Evolutionary conservation across 1,140 invertebrate species (phyloP), one percentile per base, ranked within the genome.

Genomic region (Drosophila obscura): DNA sequence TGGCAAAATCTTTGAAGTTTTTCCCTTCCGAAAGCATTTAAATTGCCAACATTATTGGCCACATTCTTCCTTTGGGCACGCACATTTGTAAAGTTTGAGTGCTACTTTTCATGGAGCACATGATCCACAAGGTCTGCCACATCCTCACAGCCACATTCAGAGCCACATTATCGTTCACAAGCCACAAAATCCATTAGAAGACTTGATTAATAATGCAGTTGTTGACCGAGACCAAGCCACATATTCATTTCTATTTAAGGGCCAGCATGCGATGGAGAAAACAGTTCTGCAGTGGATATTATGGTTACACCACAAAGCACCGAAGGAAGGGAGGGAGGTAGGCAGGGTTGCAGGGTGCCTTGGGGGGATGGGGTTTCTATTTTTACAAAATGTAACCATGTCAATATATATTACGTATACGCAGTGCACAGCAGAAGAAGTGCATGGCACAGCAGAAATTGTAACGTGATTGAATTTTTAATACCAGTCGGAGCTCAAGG

Each of bases 161-260:
- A 49, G 52, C 52, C 41, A 50, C 64, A 74, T 65, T 46, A 66
- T 64, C 53, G 61, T 68, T 66, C 55, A 59, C 73, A 51, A 76
- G 73, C 73, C 73, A 67, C 63, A 68, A 67, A 76, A 56, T 28
- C 73, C 73, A 76, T 76, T 76, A 76, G 57, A 62, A 76, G 45
- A 57, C 73, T 48, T 68, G 31, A 76, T 76, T 69, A 77, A 77
- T 77, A 77, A 77, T 76, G 73, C 73, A 76, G 57, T 51, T 56
- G 63, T 56, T 56, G 63, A 61, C 73, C 56, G 13, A 39, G 64
- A 62, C 63, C 57, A 61, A 44, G 73, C 64, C 57, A 71, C 65
- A 69, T 50, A 69, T 69, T 69, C 45, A 39, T 35, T 68, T 76
- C 52, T 66, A 76, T 56, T 56, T 35, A 53, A 24, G 50, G 41